Base-by-base conservation (phyloP, 1,140 invertebrate genomes). In the Galleria mellonella region DNA sequence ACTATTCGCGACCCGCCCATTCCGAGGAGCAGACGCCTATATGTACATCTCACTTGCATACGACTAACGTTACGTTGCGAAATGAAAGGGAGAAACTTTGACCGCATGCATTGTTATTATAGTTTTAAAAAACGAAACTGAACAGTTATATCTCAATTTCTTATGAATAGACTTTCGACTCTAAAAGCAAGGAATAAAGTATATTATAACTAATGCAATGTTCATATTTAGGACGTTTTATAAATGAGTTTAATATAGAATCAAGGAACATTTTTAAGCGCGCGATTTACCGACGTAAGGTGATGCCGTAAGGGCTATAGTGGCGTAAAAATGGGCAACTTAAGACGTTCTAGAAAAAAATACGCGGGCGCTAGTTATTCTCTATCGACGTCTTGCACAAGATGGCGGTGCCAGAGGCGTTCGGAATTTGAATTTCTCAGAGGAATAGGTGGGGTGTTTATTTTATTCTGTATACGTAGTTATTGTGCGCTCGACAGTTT, bases 321-420 rank as follows among this genome's bases (percentile, higher is more conserved):
- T 84, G 63, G 74, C 72, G 60, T 71, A 84, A 82, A 84, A 84
- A 84, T 84, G 35, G 42, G 27, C 49, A 77, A 84, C 77, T 82
- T 84, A 77, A 82, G 77, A 82, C 81, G 77, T 84, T 81, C 67
- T 78, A 41, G 58, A 60, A 78, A 83, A 78, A 81, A 77, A 78
- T 73, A 70, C 59, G 65, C 68, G 68, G 61, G 48, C 47, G 49
- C 67, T 73, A 76, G 70, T 76, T 66, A 72, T 66, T 75, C 73
- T 70, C 63, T 73, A 79, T 82, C 72, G 78, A 74, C 81, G 74
- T 83, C 77, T 82, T 82, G 72, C 72, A 62, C 77, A 84, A 84
- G 76, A 84, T 82, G 81, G 78, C 78, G 81, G 73, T 55, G 59
- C 63, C 56, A 66, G 64, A 70, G 72, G 73, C 73, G 77, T 77